Evolutionary conservation across 2,888 invertebrate species (phyloP).

Genomic region (Petrolisthes cinctipes): DNA sequence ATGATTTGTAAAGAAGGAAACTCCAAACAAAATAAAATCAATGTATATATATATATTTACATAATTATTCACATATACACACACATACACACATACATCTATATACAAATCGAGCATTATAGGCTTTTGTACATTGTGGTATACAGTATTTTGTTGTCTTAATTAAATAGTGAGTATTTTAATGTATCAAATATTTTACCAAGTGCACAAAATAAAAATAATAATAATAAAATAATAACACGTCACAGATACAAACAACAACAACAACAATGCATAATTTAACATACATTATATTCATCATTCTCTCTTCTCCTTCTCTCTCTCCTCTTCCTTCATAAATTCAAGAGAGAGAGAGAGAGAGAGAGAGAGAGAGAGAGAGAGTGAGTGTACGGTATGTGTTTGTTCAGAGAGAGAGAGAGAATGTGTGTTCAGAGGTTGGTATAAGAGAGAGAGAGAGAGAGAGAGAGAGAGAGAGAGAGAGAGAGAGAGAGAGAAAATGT

Average conservation of each 20-base stretch:
- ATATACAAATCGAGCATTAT: constrained; percentile 26
- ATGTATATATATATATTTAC: constrained; percentile 24
- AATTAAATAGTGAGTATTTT: constrained; percentile 13
- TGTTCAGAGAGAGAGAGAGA: no score
- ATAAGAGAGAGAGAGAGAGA: no score
- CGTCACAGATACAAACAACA: constrained; percentile 14
- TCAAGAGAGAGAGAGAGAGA: not conserved
- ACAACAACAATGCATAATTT: not conserved
- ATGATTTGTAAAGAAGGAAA: not conserved
- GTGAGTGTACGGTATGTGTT: no score
- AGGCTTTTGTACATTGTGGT: constrained; percentile 6
- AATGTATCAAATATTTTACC: constrained; percentile 7
- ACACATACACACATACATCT: constrained; percentile 33
- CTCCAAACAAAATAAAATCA: constrained; percentile 5
- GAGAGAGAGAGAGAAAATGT: no score
- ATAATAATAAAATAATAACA: constrained; percentile 8
- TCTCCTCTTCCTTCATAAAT: not conserved
- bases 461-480: no score
- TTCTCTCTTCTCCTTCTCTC: not conserved
- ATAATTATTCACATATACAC: constrained; percentile 35
- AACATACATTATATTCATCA: not conserved
- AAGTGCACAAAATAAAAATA: not conserved
- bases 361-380: not conserved
- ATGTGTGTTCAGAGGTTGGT: no score
- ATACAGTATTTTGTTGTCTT: constrained; percentile 10